Evolutionary conservation across 2,113 vertebrate species (phyloP), one percentile per base, ranked within the genome.

Genomic region (Dunckerocampus dactyliophorus): DNA sequence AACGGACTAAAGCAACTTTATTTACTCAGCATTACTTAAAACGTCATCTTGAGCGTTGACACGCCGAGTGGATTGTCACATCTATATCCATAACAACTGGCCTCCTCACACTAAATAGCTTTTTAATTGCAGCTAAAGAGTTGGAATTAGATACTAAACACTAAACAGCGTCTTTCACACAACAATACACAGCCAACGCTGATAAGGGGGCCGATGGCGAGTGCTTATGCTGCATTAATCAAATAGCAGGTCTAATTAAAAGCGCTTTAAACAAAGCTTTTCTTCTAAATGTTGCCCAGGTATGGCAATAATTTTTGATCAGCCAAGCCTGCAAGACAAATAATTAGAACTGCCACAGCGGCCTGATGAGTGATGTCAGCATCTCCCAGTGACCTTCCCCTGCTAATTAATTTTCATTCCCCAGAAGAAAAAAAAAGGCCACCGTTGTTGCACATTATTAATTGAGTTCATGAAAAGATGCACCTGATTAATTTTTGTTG

Each of bases 401-500:
- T 93, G 95, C 95, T 99, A 98, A 99, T 99, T 98, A 97, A 99
- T 99, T 99, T 96, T 98, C 96, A 96, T 99, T 94, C 95, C 93
- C 93, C 92, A 93, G 95, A 94, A 98, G 95, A 97, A 95, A 94
- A 94, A 98, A 95, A 97, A 95, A 94, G 94, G 93, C 93, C 95
- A 12, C 95, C 93, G 95, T 98, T 99, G 94, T 96, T 98, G 94
- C 96, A 97, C 93, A 95, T 99, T 99, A 98, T 99, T 99, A 98
- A 98, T 97, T 98, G 95, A 98, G 95, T 99, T 98, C 95, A 98
- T 95, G 95, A 98, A 97, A 97, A 97, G 97, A 99, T 98, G 95
- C 93, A 94, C 94, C 97, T 98, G 97, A 99, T 99, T 97, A 97
- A 99, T 98, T 99, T 99, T 98, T 99, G 95, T 98, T 99, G 97